These are phyloP conservation scores for Tapirus terrestris DNA, from an alignment of 2,113 vertebrate genomes.

Conservation along the genomic window DNA sequence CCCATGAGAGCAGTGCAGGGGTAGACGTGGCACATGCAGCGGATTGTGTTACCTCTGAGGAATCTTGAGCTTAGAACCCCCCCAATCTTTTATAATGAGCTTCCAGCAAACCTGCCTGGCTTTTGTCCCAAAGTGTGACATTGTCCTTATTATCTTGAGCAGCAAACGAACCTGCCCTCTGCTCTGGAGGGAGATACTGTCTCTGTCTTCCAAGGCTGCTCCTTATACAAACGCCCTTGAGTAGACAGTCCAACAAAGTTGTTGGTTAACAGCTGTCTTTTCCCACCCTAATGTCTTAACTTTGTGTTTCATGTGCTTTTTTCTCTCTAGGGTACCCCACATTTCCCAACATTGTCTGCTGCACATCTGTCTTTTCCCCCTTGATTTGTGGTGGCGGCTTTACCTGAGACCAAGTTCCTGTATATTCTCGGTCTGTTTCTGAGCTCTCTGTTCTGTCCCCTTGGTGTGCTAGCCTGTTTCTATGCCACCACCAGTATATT, in stretches of 20 bases:
- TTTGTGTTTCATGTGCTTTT: background rate
- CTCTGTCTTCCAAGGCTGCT: background rate
- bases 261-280: background rate
- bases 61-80: background rate
- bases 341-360: background rate
- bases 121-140: background rate
- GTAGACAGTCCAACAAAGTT: too few species aligned
- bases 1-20: background rate
- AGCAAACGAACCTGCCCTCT: background rate
- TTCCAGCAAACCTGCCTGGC: background rate
- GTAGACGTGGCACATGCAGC: too few species aligned
- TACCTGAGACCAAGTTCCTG: background rate
- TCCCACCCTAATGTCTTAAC: background rate
- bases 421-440: background rate
- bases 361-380: background rate
- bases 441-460: background rate
- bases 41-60: background rate
- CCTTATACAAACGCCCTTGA: background rate
- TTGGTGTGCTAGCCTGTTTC: background rate
- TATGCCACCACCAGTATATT: background rate
- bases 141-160: background rate
- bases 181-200: background rate
- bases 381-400: background rate
- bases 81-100: background rate
- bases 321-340: background rate